These are phyloP conservation scores for Rhodinocichla rosea DNA, from an alignment of 2,113 vertebrate genomes.

Conservation along the genomic window DNA sequence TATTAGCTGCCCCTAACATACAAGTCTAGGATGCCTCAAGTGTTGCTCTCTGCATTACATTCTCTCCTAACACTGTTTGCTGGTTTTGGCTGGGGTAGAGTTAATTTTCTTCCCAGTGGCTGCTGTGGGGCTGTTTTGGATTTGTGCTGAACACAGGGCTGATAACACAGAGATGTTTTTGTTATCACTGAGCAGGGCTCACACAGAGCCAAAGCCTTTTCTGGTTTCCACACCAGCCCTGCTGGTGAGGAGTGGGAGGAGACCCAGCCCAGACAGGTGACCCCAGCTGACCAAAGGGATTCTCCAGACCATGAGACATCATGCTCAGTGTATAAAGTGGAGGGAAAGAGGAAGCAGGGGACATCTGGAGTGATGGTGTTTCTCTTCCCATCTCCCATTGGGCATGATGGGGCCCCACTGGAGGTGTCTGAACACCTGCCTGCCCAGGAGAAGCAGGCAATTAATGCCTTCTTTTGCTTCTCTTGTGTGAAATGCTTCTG, in stretches of 20 bases:
- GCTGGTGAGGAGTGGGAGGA: neutral
- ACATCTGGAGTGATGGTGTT: neutral
- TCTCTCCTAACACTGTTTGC: neutral
- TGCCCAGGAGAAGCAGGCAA: no score
- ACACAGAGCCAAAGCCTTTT: neutral
- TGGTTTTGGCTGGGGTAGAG: neutral
- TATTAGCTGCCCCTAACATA: neutral
- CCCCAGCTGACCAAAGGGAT: neutral
- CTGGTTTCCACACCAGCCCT: accelerated
- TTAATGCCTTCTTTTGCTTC: neutral
- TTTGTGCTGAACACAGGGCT: neutral
- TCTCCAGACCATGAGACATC: accelerated
- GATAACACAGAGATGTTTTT: neutral
- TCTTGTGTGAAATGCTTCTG: neutral
- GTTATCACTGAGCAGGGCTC: neutral
- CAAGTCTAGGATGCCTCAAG: neutral
- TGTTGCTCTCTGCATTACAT: no score
- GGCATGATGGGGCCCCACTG: neutral
- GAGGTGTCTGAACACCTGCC: neutral
- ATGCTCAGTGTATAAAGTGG: accelerated
- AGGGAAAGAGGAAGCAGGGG: no score
- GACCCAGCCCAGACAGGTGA: neutral
- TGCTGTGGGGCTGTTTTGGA: accelerated
- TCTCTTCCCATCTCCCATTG: accelerated
- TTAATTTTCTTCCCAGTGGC: neutral